Evolutionary conservation across 2,797 vertebrate genomes (phyloP), one percentile per base, ranked within the genome.

Genomic region (Myotis vivesi): DNA sequence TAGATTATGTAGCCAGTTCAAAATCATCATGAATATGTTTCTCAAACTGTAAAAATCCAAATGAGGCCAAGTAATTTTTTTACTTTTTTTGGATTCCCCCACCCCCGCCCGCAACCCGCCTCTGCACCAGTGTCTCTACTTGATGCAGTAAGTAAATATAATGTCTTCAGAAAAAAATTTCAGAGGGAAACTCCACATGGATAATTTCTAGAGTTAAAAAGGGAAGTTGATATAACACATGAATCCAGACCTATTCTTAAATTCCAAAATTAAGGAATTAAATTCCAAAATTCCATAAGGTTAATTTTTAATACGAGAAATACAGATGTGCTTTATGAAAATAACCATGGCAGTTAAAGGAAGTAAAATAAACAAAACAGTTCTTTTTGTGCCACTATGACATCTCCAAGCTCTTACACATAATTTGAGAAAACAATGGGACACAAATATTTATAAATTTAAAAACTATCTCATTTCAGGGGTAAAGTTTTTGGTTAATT

Each of bases 161-260:
- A 66, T 30, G 36, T 82, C 81, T 46, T 80, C 46, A 55, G 75
- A 72, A 76, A 59, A 59, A 59, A 59, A 28, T 62, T 69, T 53
- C 75, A 90, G 84, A 93, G 36, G 89, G 53, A 95, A 94, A 92
- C 6, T 23, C 76, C 85, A 93, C 62, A 92, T 13, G 79, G 69
- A 86, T 49, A 87, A 97, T 93, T 96, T 96, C 96, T 97, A 97
- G 96, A 97, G 96, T 94, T 96, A 95, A 96, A 96, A 96, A 96
- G 94, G 94, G 87, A 91, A 85, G 75, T 46, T 91, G 68, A 80
- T 49, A 6, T 75, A 91, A 64, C 36, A 82, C 33, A 71, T 51
- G 69, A 95, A 88, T 79, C 44, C 30, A 93, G 57, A 88, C 53
- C 33, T 89, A 82, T 93, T 90, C 51, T 94, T 88, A 80, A 41